These are phyloP conservation scores for Platyura marginata DNA, from an alignment of 1,140 invertebrate genomes.

Conservation along the genomic window DNA sequence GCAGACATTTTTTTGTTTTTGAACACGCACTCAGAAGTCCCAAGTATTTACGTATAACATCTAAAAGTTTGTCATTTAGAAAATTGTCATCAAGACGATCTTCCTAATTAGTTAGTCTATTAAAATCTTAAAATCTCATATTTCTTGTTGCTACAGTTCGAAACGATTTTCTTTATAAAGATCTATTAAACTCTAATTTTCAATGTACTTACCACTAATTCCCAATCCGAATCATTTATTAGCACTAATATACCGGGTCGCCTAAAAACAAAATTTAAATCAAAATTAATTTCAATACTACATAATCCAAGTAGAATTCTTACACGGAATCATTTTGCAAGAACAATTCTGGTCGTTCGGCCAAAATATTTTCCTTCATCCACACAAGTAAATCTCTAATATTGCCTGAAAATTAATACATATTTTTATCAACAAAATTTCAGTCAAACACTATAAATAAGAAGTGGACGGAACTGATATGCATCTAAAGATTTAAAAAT, in stretches of 20 bases:
- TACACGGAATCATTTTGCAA: slow-evolving; percentile 64
- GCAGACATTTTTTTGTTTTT: too few relatives aligned
- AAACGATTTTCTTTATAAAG: neutral
- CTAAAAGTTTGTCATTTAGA: too few relatives aligned
- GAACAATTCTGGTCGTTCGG: slow-evolving; percentile 78
- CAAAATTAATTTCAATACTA: neutral
- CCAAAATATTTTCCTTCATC: slow-evolving; percentile 70
- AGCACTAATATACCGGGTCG: slow-evolving; percentile 83
- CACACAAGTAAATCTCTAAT: slow-evolving; percentile 54
- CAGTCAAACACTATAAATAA: too few relatives aligned
- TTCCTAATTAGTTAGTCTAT: too few relatives aligned
- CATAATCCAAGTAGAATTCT: slow-evolving; percentile 19
- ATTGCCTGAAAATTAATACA: slow-evolving; percentile 44
- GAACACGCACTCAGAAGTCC: too few relatives aligned
- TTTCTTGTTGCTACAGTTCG: neutral
- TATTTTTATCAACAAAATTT: too few relatives aligned
- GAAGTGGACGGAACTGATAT: too few relatives aligned
- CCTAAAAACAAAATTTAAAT: slow-evolving; percentile 28
- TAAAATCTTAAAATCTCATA: neutral
- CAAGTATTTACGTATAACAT: too few relatives aligned
- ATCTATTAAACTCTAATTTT: neutral
- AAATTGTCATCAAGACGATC: too few relatives aligned
- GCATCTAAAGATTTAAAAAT: too few relatives aligned
- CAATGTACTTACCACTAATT: slow-evolving; percentile 45
- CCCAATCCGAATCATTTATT: slow-evolving; percentile 88